Evolutionary conservation across 2,797 vertebrate species (phyloP), one percentile per base, ranked within the genome.

Genomic region (Semotilus atromaculatus): DNA sequence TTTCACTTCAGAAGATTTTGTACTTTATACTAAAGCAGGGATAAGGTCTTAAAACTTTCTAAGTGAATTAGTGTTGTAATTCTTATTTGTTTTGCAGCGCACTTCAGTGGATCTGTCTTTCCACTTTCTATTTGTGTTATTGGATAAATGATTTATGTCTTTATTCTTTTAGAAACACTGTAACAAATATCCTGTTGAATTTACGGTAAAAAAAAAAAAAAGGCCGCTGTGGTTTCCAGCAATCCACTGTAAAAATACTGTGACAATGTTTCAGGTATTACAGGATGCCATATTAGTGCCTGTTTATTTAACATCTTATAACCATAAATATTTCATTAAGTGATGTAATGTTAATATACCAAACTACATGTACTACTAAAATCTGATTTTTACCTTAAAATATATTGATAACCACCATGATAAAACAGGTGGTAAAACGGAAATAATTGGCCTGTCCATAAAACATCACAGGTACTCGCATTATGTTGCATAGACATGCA

Each of bases 21-120:
- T 29, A 40, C 48, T 66, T 10, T 78, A 23, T 26, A 45, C 40
- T 51, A 72, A 72, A 71, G 79, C 64, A 40, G 79, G 79, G 79
- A 80, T 72, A 43, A 82, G 80, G 67, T 23, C 80, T 82, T 82
- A 82, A 81, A 60, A 82, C 53, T 31, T 71, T 62, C 64, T 68
- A 60, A 84, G 66, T 78, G 38, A 78, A 84, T 78, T 68, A 83
- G 34, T 76, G 31, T 64, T 76, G 45, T 55, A 84, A 70, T 84
- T 31, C 74, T 58, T 78, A 18, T 34, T 77, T 84, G 75, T 84
- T 79, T 78, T 84, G 48, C 82, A 48, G 21, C 78, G 16, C 1
- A 43, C 8, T 78, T 76, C 3, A 45, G 34, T 34, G 6, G 62
- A 53, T 67, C 29, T 36, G 26, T 67, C 1, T 80, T 36, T 48